phyloP scores from a whole-genome alignment of 1,140 invertebrate species.

The Drosophila pandora region DNA sequence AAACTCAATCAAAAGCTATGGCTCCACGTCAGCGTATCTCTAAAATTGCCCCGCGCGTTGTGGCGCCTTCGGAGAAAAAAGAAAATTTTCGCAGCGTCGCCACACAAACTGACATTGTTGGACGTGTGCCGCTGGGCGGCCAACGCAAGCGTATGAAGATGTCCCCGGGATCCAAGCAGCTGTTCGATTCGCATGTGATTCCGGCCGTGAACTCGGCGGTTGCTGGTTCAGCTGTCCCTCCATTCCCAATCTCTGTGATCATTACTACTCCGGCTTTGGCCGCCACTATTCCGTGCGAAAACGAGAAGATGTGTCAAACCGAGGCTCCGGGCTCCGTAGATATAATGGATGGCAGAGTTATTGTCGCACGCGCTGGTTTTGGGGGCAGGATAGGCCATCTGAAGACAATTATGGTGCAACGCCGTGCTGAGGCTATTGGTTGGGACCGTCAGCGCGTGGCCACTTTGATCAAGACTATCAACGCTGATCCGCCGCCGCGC shows the following conservation, averaged over 20 bases:
- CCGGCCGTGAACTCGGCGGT: background rate
- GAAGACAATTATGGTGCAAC: background rate
- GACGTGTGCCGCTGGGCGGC: too few species aligned
- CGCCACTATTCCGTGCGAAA: background rate
- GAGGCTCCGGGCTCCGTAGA: background rate
- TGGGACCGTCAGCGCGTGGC: background rate
- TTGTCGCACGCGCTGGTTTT: background rate
- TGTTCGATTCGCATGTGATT: background rate
- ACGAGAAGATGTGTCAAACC: background rate
- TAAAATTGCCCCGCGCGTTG: background rate
- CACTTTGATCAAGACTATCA: background rate
- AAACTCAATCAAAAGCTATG: background rate
- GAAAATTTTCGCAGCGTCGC: background rate
- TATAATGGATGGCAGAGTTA: background rate
- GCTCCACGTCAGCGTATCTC: background rate
- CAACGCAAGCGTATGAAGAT: background rate
- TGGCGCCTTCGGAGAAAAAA: background rate
- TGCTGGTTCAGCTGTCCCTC: background rate
- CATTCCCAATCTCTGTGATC: background rate
- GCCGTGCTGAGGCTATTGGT: background rate
- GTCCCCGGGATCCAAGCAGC: background rate
- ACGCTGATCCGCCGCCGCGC: constrained; percentile 22
- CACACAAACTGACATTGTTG: background rate
- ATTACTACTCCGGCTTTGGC: background rate
- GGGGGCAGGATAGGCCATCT: background rate